Percentiles rank a stretch among this genome's conserved stretches.
Evolutionary conservation across 2,797 vertebrate species (phyloP).

Genomic region (Tadarida brasiliensis): DNA sequence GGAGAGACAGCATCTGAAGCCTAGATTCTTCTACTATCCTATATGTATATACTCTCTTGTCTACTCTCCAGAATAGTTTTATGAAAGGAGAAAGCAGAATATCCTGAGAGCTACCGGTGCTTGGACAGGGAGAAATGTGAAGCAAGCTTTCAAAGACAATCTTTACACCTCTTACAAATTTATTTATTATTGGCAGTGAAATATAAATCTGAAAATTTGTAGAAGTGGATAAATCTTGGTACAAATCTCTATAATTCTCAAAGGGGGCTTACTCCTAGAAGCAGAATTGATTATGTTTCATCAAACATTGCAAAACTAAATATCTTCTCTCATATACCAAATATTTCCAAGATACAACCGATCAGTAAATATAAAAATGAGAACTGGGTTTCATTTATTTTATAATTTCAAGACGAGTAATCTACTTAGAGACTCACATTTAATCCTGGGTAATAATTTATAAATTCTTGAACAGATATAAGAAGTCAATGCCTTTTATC

Average conservation of each 20-base stretch:
- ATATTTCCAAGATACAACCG: background rate
- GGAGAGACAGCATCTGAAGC: background rate
- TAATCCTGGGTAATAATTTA: conserved; percentile 49
- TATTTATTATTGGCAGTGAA: conserved; percentile 4
- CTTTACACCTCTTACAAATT: conserved; percentile 7
- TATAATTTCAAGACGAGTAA: background rate
- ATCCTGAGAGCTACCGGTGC: background rate
- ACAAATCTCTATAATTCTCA: conserved; percentile 9
- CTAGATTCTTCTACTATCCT: background rate
- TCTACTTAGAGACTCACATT: background rate
- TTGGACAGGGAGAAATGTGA: background rate
- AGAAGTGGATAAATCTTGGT: background rate
- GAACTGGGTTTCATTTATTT: conserved; percentile 38
- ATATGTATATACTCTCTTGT: background rate
- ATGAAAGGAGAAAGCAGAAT: background rate
- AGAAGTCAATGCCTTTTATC: background rate
- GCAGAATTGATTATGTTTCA: conserved; percentile 33
- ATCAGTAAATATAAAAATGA: conserved; percentile 32
- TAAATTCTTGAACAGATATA: background rate
- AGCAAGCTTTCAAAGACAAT: conserved; percentile 20
- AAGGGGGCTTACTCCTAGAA: background rate
- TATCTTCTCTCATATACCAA: background rate
- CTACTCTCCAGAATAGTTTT: conserved; percentile 21
- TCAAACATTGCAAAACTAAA: conserved; percentile 14
- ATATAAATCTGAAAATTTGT: conserved; percentile 23